These are phyloP conservation scores for Siphlonurus alternatus DNA, from an alignment of 2,888 invertebrate species.

Conservation along the genomic window DNA sequence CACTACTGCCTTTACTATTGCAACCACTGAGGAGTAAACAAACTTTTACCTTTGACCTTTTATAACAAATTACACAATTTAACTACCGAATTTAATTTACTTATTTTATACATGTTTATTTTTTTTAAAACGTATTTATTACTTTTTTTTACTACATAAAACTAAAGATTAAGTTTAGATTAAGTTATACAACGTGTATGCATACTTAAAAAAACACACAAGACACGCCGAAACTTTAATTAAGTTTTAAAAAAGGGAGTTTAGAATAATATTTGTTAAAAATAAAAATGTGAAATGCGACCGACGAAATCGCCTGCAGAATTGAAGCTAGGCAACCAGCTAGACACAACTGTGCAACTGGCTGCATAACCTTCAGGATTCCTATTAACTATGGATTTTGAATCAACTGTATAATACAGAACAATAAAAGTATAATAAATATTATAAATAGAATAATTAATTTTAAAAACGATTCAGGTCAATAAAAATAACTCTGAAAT, in stretches of 20 bases:
- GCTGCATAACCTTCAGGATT: neutral
- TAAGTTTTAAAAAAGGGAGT: too few species aligned
- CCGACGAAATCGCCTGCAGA: neutral
- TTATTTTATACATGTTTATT: neutral
- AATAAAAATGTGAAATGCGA: neutral
- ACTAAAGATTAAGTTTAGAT: too few species aligned
- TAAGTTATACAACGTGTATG: too few species aligned
- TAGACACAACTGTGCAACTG: neutral
- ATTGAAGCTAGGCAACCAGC: neutral
- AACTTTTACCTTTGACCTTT: neutral
- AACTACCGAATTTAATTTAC: neutral
- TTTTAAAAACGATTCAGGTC: too few species aligned
- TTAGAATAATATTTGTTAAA: too few species aligned
- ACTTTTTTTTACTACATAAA: neutral
- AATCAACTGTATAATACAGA: too few species aligned
- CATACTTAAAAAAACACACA: too few species aligned
- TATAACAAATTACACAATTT: neutral
- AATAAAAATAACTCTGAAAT: too few species aligned
- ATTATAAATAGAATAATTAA: too few species aligned
- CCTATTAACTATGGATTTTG: too few species aligned
- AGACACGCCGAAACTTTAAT: too few species aligned
- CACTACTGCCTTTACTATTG: neutral
- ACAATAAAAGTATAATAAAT: too few species aligned
- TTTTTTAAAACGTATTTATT: neutral
- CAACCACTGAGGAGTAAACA: neutral